These are phyloP conservation scores for Druceiella hillmani DNA, from an alignment of 2,888 invertebrate genomes.

Conservation along the genomic window DNA sequence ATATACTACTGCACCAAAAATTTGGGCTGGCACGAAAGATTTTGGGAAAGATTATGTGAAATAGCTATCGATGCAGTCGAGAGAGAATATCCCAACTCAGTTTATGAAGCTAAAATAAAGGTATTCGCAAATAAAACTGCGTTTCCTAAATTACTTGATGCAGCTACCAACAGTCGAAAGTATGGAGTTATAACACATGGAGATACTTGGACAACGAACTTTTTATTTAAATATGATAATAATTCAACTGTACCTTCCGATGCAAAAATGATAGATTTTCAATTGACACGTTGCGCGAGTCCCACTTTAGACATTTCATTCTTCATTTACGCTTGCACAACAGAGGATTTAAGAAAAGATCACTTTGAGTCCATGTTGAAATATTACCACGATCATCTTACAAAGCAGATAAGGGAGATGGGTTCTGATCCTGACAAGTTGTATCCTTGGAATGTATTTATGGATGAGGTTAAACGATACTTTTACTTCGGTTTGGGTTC, in stretches of 20 bases:
- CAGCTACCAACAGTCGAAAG: constrained; percentile 27
- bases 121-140: constrained; percentile 35
- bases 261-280: constrained; percentile 53
- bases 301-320: constrained; percentile 45
- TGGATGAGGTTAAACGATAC: background rate
- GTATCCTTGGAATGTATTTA: background rate
- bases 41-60: constrained; percentile 30
- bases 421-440: background rate
- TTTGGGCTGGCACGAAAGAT: constrained; percentile 38
- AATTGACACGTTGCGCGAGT: constrained; percentile 43
- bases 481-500: constrained; percentile 11
- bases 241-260: constrained; percentile 21
- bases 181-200: constrained; percentile 50
- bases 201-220: constrained; percentile 58
- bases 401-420: background rate
- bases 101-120: constrained; percentile 37
- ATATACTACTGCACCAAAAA: constrained; percentile 39
- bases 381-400: constrained; percentile 11
- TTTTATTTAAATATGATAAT: constrained; percentile 38
- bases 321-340: constrained; percentile 52
- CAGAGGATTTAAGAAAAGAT: constrained; percentile 36
- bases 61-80: constrained; percentile 45
- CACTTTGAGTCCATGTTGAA: constrained; percentile 39
- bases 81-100: constrained; percentile 41
- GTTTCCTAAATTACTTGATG: constrained; percentile 31